Conservation (phyloP, 2,113 vertebrate species). For the Theropithecus gelada region DNA sequence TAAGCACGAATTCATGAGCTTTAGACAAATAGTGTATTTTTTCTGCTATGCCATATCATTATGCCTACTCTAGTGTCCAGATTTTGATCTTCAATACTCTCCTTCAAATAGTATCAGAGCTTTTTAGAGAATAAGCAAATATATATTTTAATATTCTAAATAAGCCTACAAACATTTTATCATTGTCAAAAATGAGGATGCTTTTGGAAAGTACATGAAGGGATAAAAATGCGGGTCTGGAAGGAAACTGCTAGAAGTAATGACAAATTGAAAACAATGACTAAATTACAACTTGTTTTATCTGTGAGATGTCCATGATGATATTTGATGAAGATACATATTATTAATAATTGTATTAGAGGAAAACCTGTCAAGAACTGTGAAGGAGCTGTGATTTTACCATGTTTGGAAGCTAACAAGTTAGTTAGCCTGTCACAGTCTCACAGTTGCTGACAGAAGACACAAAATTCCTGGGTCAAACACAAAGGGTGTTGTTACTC, state of each 20-base stretch:
- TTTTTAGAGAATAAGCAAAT: not conserved
- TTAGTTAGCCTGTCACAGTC: not conserved
- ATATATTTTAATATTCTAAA: not conserved
- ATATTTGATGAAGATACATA: not conserved
- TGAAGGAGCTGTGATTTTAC: not conserved
- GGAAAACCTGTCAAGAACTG: not conserved
- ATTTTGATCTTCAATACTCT: not conserved
- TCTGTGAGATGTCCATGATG: not conserved
- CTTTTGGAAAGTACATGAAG: not conserved
- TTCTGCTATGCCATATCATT: not conserved
- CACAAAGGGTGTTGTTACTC: not conserved
- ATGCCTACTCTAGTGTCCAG: not conserved
- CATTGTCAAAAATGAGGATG: not conserved
- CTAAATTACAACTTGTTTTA: not conserved
- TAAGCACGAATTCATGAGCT: not conserved
- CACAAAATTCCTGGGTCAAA: not conserved
- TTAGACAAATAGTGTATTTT: not conserved
- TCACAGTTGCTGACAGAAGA: not conserved
- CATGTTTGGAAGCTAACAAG: not conserved
- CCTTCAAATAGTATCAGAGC: not conserved
- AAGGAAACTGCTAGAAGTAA: not conserved
- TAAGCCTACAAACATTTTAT: not conserved
- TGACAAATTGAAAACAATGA: not conserved
- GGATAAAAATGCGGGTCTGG: not conserved
- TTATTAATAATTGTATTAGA: not conserved